Evolutionary conservation across 2,113 vertebrate species (phyloP), one percentile per base, ranked within the genome.

Genomic region (Corythornis cristatus): DNA sequence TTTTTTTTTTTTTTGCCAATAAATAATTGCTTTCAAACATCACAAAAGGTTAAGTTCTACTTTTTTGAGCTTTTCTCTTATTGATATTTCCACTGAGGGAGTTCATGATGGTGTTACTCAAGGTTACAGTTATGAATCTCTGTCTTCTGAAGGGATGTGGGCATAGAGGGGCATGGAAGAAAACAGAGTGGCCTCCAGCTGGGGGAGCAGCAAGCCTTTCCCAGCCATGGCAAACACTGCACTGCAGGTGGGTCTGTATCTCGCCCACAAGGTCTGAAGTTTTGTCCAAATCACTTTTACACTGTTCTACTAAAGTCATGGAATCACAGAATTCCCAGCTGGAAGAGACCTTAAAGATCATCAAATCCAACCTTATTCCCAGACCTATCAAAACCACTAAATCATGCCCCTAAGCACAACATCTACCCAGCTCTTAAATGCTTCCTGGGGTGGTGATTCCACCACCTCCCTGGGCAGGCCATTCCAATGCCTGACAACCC

Each of bases 41-140:
- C 48, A 21, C 48, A 13, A 23, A 50, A 50, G 48, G 48, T 23
- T 50, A 58, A 54, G 17, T 11, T 43, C 14, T 42, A 6, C 4
- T 53, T 51, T 68, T 54, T 23, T 37, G 37, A 33, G 33, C 40
- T 31, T 35, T 65, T 42, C 7, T 28, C 7, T 68, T 67, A 6
- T 2, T 53, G 42, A 2, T 35, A 22, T 40, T 70, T 48, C 37
- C 31, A 26, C 22, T 7, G 6, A 20, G 29, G 43, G 26, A 71
- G 23, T 2, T 23, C 18, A 4, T 4, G 8, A 1, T 2, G 7
- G 20, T 0, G 1, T 13, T 23, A 11, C 57, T 37, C 16, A 5
- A 15, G 31, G 43, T 8, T 43, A 15, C 11, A 4, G 22, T 17
- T 62, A 16, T 2, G 20, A 26, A 35, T 15, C 25, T 16, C 29